phyloP scores from a whole-genome alignment of 64 coral and sea anemone species.

The Pocillopora verrucosa region DNA sequence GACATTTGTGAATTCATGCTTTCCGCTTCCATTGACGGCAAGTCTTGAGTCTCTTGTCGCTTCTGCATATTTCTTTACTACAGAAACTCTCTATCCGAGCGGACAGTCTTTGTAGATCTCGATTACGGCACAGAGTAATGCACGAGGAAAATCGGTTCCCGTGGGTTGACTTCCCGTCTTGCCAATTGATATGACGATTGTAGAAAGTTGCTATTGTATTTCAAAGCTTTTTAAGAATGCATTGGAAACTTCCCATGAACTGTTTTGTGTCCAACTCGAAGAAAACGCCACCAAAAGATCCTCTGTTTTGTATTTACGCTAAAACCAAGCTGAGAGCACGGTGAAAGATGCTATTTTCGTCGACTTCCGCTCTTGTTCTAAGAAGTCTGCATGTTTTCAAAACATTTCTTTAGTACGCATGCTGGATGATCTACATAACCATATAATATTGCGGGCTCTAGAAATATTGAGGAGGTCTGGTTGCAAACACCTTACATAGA shows the following conservation, averaged over 20 bases:
- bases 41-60: background rate
- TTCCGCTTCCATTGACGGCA: background rate
- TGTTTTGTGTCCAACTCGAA: background rate
- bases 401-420: background rate
- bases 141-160: background rate
- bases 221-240: background rate
- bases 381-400: background rate
- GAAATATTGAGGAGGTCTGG: conserved; percentile 17
- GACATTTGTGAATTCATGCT: background rate
- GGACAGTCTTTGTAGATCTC: background rate
- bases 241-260: background rate
- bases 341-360: background rate
- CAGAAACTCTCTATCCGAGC: background rate
- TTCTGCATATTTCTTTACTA: background rate
- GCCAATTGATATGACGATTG: background rate
- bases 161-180: background rate
- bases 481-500: background rate
- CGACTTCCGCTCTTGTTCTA: conserved; percentile 25
- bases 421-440: background rate
- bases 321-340: background rate
- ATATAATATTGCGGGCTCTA: background rate
- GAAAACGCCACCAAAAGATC: background rate
- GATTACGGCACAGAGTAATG: background rate
- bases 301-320: background rate
- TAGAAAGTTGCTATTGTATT: background rate